Evolutionary conservation across 2,888 invertebrate species (phyloP).

Genomic region (Leucozona laternaria): DNA sequence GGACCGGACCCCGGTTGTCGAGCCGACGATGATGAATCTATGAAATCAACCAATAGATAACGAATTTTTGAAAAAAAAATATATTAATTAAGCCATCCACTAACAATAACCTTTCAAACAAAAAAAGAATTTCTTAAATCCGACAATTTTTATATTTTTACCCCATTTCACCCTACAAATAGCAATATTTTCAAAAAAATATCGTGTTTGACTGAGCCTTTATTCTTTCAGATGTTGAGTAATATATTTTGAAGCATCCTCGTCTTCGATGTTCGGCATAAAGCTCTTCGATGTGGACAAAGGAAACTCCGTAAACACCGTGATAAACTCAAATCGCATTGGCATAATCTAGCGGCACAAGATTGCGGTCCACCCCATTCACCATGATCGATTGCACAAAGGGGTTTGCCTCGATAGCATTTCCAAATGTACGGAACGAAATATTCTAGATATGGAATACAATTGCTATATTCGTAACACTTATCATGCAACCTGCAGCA

Average conservation of each 20-base stretch:
- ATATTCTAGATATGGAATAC: conserved; percentile 92
- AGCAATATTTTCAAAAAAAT: too few species aligned
- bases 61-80: too few species aligned
- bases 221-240: conserved; percentile 70
- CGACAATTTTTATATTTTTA: too few species aligned
- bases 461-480: conserved; percentile 92
- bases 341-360: conserved; percentile 92
- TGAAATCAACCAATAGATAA: too few species aligned
- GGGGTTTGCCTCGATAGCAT: conserved; percentile 90
- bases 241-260: conserved; percentile 90
- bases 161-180: too few species aligned
- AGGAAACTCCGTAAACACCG: conserved; percentile 90
- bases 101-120: too few species aligned
- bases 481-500: conserved; percentile 94
- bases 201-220: neutral
- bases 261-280: conserved; percentile 90
- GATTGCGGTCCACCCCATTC: conserved; percentile 86
- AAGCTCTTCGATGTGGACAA: conserved; percentile 89
- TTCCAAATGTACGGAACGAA: conserved; percentile 95
- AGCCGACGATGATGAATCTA: too few species aligned
- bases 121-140: too few species aligned
- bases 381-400: conserved; percentile 87
- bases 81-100: too few species aligned
- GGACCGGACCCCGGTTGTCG: too few species aligned
- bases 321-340: conserved; percentile 92